Base-by-base conservation (phyloP, 2,113 vertebrate species). In the Tragelaphus scriptus region DNA sequence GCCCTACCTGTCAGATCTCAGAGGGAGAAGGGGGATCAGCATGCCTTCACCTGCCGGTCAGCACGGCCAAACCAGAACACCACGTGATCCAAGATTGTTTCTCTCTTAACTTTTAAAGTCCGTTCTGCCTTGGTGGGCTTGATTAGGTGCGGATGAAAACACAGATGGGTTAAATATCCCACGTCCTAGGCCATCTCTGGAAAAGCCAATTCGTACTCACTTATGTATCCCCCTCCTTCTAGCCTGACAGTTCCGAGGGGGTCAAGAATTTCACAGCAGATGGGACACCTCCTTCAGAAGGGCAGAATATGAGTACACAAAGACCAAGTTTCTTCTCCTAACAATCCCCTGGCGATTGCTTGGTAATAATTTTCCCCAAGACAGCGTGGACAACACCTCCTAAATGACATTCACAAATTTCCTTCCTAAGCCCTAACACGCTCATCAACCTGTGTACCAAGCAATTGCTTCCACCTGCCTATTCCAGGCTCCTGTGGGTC, bases 121-220 rank as follows among this genome's bases (percentile, higher is more conserved):
- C 0, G 0, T 71, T 71, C n/a, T 71, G n/a, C n/a, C 5, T 71
- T 23, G 19, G 68, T 71, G 68, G n/a, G 5, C 68, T 40, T 71
- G 10, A 23, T 71, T n/a, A 71, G n/a, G n/a, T 71, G 19, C 0
- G 0, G n/a, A 71, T 36, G 68, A 36, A 71, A 71, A 40, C 68
- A 6, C 19, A 71, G 10, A 23, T 40, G 68, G n/a, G n/a, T 12
- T 71, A 71, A 71, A 40, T 40, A 40, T 23, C n/a, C 68, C 68
- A 40, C 0, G 19, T 71, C 19, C 68, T 10, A 23, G 68, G n/a
- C 68, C 0, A 0, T 71, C n/a, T 71, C 68, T 0, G 1, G n/a
- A 71, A 71, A 71, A 71, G 68, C 68, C 10, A 40, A 5, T 71
- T 71, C 5, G 0, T 12, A 40, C 68, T 71, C n/a, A 23, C 17